phyloP scores from a whole-genome alignment of 2,113 vertebrate species.

The Pterocles orientalis region DNA sequence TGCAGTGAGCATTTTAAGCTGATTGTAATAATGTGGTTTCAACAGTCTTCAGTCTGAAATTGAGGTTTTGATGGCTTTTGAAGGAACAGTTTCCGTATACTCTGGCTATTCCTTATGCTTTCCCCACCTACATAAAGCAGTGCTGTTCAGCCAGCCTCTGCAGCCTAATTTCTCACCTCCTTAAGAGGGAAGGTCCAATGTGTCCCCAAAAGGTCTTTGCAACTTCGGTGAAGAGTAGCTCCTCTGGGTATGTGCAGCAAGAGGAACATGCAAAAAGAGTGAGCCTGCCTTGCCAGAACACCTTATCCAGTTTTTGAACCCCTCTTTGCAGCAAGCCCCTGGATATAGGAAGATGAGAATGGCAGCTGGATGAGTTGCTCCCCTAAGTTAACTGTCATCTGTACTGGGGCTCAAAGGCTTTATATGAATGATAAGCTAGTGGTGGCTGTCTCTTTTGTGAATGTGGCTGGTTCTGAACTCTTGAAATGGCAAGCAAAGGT shows the following conservation, averaged over 20 bases:
- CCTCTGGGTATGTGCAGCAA: rapidly evolving
- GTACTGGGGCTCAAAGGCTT: background rate
- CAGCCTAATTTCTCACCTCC: background rate
- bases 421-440: background rate
- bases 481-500: background rate
- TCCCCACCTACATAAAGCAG: background rate
- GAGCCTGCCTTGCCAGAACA: background rate
- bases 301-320: background rate
- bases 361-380: background rate
- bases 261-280: background rate
- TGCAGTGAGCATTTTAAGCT: background rate
- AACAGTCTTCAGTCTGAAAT: background rate
- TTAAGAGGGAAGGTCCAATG: background rate
- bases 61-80: background rate
- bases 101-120: background rate
- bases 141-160: background rate
- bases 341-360: background rate
- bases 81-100: background rate
- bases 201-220: background rate
- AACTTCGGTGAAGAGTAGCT: background rate
- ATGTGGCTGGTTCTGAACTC: background rate
- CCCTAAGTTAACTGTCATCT: background rate
- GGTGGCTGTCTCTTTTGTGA: background rate
- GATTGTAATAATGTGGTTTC: background rate
- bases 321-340: background rate